Conservation (phyloP, 30 jellyfish, hydroid and myxozoan genomes). For the Aurelia coerulea region DNA sequence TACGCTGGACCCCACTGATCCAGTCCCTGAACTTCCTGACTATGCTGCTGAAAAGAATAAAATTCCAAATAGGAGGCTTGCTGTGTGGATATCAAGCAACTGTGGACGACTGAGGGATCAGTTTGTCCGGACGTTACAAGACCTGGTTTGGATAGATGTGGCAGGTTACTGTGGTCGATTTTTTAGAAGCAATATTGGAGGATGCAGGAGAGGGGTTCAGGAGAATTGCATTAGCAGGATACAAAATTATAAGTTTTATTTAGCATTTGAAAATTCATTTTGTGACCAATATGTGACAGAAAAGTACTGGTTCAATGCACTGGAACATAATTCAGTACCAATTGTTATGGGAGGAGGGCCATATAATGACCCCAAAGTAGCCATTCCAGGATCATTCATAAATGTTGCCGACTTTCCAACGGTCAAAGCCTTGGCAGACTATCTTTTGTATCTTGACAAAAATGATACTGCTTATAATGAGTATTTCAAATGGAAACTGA, state of each 20-base stretch:
- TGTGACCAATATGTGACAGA: constrained; percentile 74
- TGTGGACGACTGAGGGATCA: constrained; percentile 59
- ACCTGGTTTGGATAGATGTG: constrained; percentile 25
- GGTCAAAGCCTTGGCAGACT: constrained; percentile 50
- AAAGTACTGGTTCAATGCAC: constrained; percentile 62
- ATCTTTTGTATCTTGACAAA: constrained; percentile 43
- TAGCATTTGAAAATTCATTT: constrained; percentile 66
- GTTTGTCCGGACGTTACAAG: constrained; percentile 30
- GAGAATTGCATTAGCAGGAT: constrained; percentile 30
- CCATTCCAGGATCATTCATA: constrained; percentile 72
- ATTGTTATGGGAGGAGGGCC: constrained; percentile 78
- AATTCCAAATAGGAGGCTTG: constrained; percentile 33
- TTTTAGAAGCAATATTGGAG: neutral
- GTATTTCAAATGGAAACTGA: constrained; percentile 59
- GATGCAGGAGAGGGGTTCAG: constrained; percentile 4
- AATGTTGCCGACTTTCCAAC: constrained; percentile 54
- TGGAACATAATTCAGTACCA: constrained; percentile 44
- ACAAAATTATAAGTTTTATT: constrained; percentile 45
- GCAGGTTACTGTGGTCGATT: constrained; percentile 52
- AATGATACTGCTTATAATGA: constrained; percentile 69
- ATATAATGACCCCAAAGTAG: constrained; percentile 54
- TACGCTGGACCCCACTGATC: neutral
- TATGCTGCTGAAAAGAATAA: constrained; percentile 60
- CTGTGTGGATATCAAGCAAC: constrained; percentile 53
- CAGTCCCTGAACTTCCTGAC: neutral